phyloP scores from a whole-genome alignment of 2,797 vertebrate species.

The Coendou prehensilis region DNA sequence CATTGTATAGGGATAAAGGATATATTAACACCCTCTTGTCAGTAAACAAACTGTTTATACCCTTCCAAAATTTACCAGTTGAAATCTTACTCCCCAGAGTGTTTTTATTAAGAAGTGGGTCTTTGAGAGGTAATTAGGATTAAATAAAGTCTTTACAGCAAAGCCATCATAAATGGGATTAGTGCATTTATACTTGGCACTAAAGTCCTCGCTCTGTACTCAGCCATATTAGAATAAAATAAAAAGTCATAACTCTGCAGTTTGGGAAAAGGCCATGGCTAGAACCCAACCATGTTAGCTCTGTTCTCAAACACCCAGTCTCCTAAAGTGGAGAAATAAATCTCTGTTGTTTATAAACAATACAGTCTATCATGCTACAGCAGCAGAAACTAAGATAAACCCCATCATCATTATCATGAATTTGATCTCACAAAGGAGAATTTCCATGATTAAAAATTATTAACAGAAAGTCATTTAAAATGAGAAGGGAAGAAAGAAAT shows the following conservation, averaged over 20 bases:
- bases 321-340: neutral
- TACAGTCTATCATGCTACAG: neutral
- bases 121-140: neutral
- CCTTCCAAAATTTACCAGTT: neutral
- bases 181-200: neutral
- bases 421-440: neutral
- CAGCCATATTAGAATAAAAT: neutral
- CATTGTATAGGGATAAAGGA: neutral
- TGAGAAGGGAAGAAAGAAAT: neutral
- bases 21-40: neutral
- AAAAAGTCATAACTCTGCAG: neutral
- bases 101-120: neutral
- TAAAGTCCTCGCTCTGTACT: neutral
- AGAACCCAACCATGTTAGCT: neutral
- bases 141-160: neutral
- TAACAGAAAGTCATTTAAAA: slow-evolving; percentile 29
- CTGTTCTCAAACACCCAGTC: neutral
- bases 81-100: neutral
- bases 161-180: neutral
- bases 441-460: neutral
- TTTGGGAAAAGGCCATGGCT: neutral
- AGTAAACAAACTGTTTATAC: neutral
- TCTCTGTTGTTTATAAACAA: neutral
- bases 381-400: neutral
- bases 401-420: neutral